Evolutionary conservation across 2,888 invertebrate species (phyloP), one percentile per base, ranked within the genome.

Genomic region (Rhyacophila evoluta): DNA sequence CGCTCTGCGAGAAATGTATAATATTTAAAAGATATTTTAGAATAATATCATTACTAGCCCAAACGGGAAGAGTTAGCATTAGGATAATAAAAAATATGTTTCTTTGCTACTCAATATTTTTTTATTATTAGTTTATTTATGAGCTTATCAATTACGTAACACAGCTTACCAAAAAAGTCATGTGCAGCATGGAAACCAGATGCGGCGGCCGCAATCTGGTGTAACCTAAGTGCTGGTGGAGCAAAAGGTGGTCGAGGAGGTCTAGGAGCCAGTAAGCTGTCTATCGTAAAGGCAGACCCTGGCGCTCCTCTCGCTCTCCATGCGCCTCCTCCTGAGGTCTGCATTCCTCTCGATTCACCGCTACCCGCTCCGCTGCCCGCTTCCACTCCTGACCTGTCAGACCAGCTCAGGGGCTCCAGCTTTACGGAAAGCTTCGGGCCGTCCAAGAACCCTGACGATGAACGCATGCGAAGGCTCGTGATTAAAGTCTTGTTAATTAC

Each of bases 251-350:
- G 89, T 69, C 91, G 91, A 82, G 89, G 90, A 71, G 93, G 92
- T 78, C 93, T 89, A 74, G 95, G 94, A 71, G 95, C 95, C 86
- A 96, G 89, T 84, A 96, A 95, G 88, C 95, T 95, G 87, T 96
- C 96, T 85, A 96, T 96, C 84, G 95, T 96, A 87, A 96, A 96
- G 81, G 95, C 90, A 3, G 93, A 93, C 25, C 91, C 88, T 0
- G 91, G 88, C 84, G 92, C 88, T 88, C 86, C 83, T 87, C 86
- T 87, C 89, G 88, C 84, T 89, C 84, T 88, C 89, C 84, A 84
- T 85, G 85, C 11, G 89, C 88, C 84, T 83, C 84, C 27, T 86
- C 87, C 79, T 79, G 84, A 55, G 19, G 55, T 55, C 55, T 55
- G 55, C 55, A 55, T 55, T 4, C 19, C 55, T 55, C 55, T 55